phyloP scores from a whole-genome alignment of 53 echinoderm and acorn worm genomes.

The Echinometra lucunter region DNA sequence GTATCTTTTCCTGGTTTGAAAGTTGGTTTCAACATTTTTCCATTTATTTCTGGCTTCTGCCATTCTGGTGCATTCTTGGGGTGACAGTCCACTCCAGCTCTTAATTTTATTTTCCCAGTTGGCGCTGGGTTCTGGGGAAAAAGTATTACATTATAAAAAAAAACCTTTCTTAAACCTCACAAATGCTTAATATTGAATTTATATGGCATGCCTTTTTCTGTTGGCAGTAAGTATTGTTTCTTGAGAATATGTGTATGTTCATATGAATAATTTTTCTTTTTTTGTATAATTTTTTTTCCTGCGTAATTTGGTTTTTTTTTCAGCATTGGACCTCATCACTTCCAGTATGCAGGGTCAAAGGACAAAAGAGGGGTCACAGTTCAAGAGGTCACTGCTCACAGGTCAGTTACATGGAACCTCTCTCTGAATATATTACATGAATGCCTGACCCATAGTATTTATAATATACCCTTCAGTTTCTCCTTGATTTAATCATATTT shows the following conservation, averaged over 20 bases:
- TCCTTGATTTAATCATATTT: neutral
- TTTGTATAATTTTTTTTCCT: neutral
- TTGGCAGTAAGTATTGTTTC: neutral
- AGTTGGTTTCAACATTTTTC: too few relatives aligned
- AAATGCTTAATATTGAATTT: neutral
- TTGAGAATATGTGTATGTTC: too few relatives aligned
- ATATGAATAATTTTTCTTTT: too few relatives aligned
- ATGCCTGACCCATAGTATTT: too few relatives aligned
- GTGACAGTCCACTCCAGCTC: too few relatives aligned
- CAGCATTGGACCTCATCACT: slow-evolving; percentile 87
- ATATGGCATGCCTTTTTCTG: neutral
- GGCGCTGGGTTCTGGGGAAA: too few relatives aligned
- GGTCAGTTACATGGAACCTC: slow-evolving; percentile 73
- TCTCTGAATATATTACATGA: neutral
- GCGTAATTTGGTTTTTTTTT: neutral
- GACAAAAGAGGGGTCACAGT: slow-evolving; percentile 97
- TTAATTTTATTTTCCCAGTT: too few relatives aligned
- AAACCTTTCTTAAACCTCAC: neutral
- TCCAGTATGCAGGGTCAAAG: slow-evolving; percentile 94
- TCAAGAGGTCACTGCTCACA: slow-evolving; percentile 91
- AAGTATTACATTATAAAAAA: neutral
- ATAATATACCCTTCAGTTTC: neutral
- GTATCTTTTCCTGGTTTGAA: too few relatives aligned
- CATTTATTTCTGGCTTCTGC: too few relatives aligned
- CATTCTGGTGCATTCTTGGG: too few relatives aligned